Evolutionary conservation across 2,797 vertebrate species (phyloP), one percentile per base, ranked within the genome.

Genomic region (Luscinia megarhynchos): DNA sequence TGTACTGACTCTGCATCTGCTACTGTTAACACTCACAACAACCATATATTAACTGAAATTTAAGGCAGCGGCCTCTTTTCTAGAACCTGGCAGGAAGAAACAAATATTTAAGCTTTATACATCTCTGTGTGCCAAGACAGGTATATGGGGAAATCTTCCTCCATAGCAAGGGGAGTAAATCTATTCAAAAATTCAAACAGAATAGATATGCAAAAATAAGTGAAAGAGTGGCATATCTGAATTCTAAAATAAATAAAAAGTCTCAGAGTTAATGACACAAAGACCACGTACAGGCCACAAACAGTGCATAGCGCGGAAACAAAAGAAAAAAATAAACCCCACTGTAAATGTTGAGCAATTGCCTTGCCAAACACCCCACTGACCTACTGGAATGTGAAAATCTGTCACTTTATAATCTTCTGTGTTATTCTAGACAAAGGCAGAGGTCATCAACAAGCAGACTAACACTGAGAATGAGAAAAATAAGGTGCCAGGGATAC

Each of bases 201-300:
- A 45, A 69, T 8, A 66, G 21, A 78, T 46, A 70, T n/a, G 15
- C 5, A 83, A 69, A 78, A 89, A 6, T 11, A 43, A 70, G 24
- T 51, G 32, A 63, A 66, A 2, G 4, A 75, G 13, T 0, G 0
- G 8, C 10, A 11, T 21, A 54, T n/a, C 15, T 61, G 23, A 64
- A 58, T 43, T 72, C 24, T 59, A 66, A 89, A 84, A 75, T 12
- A 87, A 58, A 51, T 61, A 26, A 32, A 4, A 69, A 83, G 18
- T 62, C 73, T 55, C 30, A 22, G 21, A 77, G 11, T 63, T 43
- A 61, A 58, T 40, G 11, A 79, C 23, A 72, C 29, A 45, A 34
- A 53, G 16, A 69, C 7, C 11, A 45, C 29, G 21, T 58, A 76
- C 6, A 69, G 38, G 13, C 29, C 38, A 32, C 36, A 63, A 51